phyloP scores from a whole-genome alignment of 1,140 invertebrate genomes.

The Harpegnathos saltator region DNA sequence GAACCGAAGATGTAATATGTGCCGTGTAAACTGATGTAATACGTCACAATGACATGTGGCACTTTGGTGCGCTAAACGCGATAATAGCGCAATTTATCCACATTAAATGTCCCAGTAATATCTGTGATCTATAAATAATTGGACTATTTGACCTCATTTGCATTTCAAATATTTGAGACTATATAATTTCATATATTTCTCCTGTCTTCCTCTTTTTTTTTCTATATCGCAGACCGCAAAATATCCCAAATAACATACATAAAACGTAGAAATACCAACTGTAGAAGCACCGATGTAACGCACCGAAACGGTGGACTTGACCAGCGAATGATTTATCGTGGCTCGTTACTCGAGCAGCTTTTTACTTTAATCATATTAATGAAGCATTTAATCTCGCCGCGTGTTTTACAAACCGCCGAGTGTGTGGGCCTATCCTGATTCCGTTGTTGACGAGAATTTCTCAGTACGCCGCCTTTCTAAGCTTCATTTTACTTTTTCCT shows the following conservation, averaged over 20 bases:
- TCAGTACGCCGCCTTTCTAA: conserved; percentile 66
- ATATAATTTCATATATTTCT: not conserved
- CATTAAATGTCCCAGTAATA: not conserved
- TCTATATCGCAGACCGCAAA: conserved; percentile 5
- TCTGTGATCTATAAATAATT: not conserved
- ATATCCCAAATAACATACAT: not conserved
- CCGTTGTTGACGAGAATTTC: conserved; percentile 81
- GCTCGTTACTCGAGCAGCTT: conserved; percentile 85
- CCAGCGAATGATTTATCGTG: conserved; percentile 81
- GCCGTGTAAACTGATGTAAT: conserved; percentile 43
- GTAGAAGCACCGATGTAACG: conserved; percentile 2
- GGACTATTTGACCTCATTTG: conserved; percentile 3
- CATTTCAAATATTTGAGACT: not conserved
- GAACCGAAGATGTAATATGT: conserved; percentile 62
- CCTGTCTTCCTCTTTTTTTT: not conserved
- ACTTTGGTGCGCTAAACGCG: conserved; percentile 24
- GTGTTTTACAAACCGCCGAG: conserved; percentile 84
- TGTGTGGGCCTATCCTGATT: conserved; percentile 82
- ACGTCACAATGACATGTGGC: conserved; percentile 7
- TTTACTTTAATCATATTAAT: conserved; percentile 86
- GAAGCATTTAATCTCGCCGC: conserved; percentile 85
- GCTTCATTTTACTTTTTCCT: conserved; percentile 55
- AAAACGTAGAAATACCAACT: conserved; percentile 26
- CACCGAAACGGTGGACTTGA: not conserved
- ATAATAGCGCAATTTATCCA: conserved; percentile 47